Percentiles rank a stretch among this genome's conserved stretches.
phyloP scores from a whole-genome alignment of 2,888 invertebrate genomes.

The Oxystoma pomonae region DNA sequence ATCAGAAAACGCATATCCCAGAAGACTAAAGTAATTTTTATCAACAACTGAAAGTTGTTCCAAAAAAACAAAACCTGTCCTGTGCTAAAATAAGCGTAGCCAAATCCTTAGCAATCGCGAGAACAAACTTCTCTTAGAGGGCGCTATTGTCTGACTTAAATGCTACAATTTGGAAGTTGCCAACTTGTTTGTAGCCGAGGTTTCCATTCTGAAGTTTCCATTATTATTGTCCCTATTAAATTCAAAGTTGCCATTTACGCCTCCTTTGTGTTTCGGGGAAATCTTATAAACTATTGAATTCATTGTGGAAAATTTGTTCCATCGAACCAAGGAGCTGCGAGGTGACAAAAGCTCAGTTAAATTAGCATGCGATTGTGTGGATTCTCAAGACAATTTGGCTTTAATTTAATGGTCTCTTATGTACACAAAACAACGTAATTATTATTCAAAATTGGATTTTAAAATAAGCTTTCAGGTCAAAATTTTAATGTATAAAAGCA shows the following conservation, averaged over 20 bases:
- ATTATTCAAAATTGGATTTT: neutral
- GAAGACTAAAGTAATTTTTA: too few species aligned
- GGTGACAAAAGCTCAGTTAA: neutral
- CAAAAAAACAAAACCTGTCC: too few species aligned
- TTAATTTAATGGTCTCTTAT: neutral
- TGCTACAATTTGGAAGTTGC: constrained; percentile 49
- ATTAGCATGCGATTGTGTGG: neutral
- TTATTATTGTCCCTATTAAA: constrained; percentile 47
- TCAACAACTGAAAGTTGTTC: too few species aligned
- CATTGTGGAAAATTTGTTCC: constrained; percentile 23
- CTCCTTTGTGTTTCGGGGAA: constrained; percentile 46
- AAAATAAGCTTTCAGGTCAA: neutral
- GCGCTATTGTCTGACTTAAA: constrained; percentile 47
- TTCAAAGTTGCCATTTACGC: constrained; percentile 47
- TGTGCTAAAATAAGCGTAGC: neutral
- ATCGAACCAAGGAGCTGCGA: constrained; percentile 2
- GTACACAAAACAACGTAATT: neutral
- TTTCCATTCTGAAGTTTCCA: constrained; percentile 34
- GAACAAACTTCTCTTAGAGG: constrained; percentile 23
- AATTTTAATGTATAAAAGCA: too few species aligned
- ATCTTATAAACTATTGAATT: constrained; percentile 48
- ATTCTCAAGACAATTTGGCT: neutral
- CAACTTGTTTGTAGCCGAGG: constrained; percentile 46
- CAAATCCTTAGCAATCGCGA: neutral
- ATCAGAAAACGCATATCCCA: too few species aligned